Percentiles rank a stretch among this genome's conserved stretches.
Conservation (phyloP, 2,888 invertebrate genomes). For the Seira sanloemensis region DNA sequence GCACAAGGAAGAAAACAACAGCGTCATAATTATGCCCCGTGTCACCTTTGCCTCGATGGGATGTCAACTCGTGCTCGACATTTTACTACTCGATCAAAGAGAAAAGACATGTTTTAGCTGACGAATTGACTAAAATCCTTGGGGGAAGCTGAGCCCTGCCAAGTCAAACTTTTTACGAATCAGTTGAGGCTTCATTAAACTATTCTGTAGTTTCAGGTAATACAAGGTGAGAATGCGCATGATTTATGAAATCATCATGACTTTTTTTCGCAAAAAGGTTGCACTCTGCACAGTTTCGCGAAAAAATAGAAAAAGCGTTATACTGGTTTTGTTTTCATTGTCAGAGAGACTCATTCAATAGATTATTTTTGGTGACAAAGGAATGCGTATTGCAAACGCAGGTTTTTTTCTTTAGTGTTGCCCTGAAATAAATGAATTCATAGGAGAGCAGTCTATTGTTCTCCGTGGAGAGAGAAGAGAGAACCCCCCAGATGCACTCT, state of each 20-base stretch:
- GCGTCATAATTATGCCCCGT: not conserved
- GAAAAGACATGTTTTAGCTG: not conserved
- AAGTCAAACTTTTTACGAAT: not conserved
- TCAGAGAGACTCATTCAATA: not conserved
- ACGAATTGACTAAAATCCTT: not conserved
- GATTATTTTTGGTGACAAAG: conserved; percentile 41
- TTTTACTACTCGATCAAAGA: not conserved
- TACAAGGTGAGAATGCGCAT: not conserved
- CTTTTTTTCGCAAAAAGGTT: not conserved
- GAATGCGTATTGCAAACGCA: conserved; percentile 27
- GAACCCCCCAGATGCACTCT: conserved; percentile 25
- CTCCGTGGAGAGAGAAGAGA: not conserved
- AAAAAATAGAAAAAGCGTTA: too few relatives aligned
- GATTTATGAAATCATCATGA: not conserved
- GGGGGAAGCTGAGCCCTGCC: not conserved
- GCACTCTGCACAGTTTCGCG: not conserved
- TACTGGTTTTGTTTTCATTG: conserved; percentile 4
- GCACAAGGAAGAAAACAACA: not conserved
- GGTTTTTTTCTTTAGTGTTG: not conserved
- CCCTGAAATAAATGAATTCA: not conserved
- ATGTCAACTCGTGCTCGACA: conserved; percentile 4
- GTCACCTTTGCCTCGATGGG: not conserved
- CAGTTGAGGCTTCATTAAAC: too few relatives aligned
- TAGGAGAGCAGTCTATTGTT: not conserved
- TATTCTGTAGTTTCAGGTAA: too few relatives aligned